phyloP scores from a whole-genome alignment of 2,113 vertebrate species.

The Paracanthobrama guichenoti region DNA sequence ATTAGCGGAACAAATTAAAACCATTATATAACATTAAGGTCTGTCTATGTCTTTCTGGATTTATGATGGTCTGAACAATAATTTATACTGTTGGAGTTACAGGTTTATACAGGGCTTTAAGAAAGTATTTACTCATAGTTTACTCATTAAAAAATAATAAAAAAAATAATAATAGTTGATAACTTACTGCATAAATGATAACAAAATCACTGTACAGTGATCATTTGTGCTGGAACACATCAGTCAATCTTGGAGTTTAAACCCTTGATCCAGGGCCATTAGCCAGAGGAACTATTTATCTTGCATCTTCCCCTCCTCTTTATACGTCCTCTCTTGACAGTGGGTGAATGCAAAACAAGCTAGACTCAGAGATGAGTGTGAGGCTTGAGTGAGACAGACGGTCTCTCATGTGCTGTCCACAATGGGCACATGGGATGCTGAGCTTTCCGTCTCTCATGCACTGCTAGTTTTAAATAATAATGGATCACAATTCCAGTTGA shows the following conservation, averaged over 20 bases:
- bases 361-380: slow-evolving; percentile 70
- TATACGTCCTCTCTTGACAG: slow-evolving; percentile 68
- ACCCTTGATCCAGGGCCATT: slow-evolving; percentile 68
- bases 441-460: not conserved
- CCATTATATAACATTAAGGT: slow-evolving; percentile 11
- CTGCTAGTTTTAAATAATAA: not conserved
- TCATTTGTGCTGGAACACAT: slow-evolving; percentile 62
- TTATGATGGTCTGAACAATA: not conserved
- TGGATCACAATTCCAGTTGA: not conserved
- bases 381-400: slow-evolving; percentile 48
- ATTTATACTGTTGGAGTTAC: not conserved
- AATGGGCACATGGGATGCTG: slow-evolving; percentile 42
- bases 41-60: not conserved
- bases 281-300: slow-evolving; percentile 67
- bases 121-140: too few relatives aligned
- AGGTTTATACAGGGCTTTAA: not conserved
- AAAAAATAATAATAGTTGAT: too few relatives aligned
- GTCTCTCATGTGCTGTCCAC: slow-evolving; percentile 47
- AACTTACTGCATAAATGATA: too few relatives aligned
- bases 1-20: slow-evolving; percentile 11
- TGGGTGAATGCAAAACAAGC: slow-evolving; percentile 72
- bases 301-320: slow-evolving; percentile 51
- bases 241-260: slow-evolving; percentile 67
- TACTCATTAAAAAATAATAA: too few relatives aligned
- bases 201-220: not conserved